Conservation (phyloP, 2,888 invertebrate genomes). For the Pristionchus exspectatus region DNA sequence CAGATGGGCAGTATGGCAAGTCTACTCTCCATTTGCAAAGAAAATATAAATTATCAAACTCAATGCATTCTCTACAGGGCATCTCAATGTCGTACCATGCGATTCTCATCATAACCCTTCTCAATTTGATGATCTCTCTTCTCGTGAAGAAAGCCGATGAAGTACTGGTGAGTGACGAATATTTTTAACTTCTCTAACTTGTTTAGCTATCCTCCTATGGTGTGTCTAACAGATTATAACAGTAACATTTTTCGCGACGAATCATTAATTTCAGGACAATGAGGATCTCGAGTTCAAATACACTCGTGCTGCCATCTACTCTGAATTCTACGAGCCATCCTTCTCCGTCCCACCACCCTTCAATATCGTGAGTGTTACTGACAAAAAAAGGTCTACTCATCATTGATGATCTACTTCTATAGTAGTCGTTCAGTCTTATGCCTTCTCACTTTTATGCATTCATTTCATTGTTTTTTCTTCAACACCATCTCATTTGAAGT, state of each 20-base stretch:
- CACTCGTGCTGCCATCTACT: constrained; percentile 68
- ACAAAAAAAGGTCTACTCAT: neutral
- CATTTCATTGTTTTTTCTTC: neutral
- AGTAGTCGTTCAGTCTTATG: too few relatives aligned
- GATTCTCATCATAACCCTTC: constrained; percentile 69
- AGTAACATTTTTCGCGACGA: neutral
- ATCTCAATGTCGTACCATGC: constrained; percentile 62
- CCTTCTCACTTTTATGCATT: too few relatives aligned
- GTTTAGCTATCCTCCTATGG: too few relatives aligned
- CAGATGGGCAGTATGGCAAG: too few relatives aligned
- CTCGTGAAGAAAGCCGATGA: constrained; percentile 72
- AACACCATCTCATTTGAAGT: neutral
- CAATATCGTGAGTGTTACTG: constrained; percentile 57
- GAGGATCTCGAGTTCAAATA: constrained; percentile 76
- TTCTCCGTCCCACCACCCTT: constrained; percentile 73
- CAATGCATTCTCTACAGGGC: neutral
- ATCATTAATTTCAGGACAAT: constrained; percentile 64
- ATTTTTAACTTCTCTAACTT: too few relatives aligned
- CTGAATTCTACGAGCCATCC: constrained; percentile 67
- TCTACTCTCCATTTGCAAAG: too few relatives aligned
- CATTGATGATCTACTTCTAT: too few relatives aligned
- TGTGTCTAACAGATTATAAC: neutral
- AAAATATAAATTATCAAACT: neutral
- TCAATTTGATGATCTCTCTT: constrained; percentile 75
- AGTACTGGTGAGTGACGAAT: constrained; percentile 64